A percentile compares a stretch with the other conserved stretches of the same genome.
Conservation (phyloP, 2,797 vertebrate genomes). For the Trematomus bernacchii region DNA sequence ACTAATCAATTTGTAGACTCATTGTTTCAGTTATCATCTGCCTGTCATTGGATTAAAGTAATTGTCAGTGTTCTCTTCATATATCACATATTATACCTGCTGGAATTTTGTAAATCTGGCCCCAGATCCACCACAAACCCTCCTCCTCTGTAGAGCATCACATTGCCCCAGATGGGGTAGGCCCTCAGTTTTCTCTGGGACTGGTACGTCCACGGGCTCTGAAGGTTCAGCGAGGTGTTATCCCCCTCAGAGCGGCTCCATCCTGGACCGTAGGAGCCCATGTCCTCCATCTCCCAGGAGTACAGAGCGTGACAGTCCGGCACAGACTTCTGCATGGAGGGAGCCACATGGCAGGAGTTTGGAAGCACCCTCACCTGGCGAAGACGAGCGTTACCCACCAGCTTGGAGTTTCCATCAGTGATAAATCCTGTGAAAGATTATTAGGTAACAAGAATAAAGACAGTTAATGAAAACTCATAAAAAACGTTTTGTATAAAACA, state of each 20-base stretch:
- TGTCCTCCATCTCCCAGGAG: slow-evolving; percentile 91
- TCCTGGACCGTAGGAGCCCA: slow-evolving; percentile 84
- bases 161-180: slow-evolving; percentile 89
- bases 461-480: background rate
- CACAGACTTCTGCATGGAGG: slow-evolving; percentile 74
- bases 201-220: slow-evolving; percentile 90
- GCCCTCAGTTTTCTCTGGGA: slow-evolving; percentile 87
- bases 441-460: slow-evolving; percentile 4
- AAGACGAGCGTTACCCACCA: slow-evolving; percentile 92
- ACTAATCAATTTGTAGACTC: background rate
- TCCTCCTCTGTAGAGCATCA: slow-evolving; percentile 91
- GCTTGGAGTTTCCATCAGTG: slow-evolving; percentile 95
- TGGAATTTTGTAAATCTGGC: slow-evolving; percentile 84
- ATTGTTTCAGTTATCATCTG: background rate
- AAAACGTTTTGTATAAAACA: background rate
- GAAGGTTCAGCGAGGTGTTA: slow-evolving; percentile 70
- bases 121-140: slow-evolving; percentile 92
- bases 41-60: background rate
- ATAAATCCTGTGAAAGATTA: slow-evolving; percentile 89
- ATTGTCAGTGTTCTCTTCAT: background rate
- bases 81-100: slow-evolving; percentile 81
- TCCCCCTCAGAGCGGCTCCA: slow-evolving; percentile 82
- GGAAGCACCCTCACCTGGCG: slow-evolving; percentile 92
- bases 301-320: slow-evolving; percentile 87
- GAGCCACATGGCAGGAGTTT: slow-evolving; percentile 83